Conservation (phyloP, 2,797 vertebrate genomes). For the Novumbra hubbsi region DNA sequence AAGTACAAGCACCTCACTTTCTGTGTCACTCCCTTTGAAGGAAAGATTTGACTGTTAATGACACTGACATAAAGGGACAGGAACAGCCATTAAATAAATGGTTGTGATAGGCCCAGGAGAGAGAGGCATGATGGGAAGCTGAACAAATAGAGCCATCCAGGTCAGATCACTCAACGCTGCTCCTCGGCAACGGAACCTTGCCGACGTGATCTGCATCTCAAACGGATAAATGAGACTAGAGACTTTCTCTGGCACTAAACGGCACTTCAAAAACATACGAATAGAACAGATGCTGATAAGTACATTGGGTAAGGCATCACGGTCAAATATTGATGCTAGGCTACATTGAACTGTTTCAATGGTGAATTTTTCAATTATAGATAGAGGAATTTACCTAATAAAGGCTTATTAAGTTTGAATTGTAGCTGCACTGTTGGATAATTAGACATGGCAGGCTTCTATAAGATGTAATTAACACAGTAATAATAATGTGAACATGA, state of each 20-base stretch:
- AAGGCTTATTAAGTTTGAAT: constrained; percentile 71
- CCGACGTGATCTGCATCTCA: constrained; percentile 69
- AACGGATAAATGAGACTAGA: constrained; percentile 24
- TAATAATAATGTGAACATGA: constrained; percentile 78
- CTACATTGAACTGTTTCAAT: constrained; percentile 60
- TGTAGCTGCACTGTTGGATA: constrained; percentile 66
- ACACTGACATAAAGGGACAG: constrained; percentile 41
- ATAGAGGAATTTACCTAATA: constrained; percentile 57
- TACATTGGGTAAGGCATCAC: constrained; percentile 42
- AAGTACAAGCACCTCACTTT: constrained; percentile 22
- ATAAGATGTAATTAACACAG: constrained; percentile 79
- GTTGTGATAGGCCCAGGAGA: constrained; percentile 16
- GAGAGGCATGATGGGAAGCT: constrained; percentile 29
- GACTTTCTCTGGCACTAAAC: constrained; percentile 40
- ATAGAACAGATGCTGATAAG: constrained; percentile 31
- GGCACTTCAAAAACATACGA: constrained; percentile 49
- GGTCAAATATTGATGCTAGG: constrained; percentile 59
- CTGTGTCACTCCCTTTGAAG: constrained; percentile 19
- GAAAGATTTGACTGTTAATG: constrained; percentile 41
- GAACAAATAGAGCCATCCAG: constrained; percentile 57
- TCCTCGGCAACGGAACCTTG: constrained; percentile 35
- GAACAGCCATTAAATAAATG: constrained; percentile 41
- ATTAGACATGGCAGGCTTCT: constrained; percentile 80
- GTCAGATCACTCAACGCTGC: constrained; percentile 53
- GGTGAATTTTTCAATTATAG: constrained; percentile 58